Evolutionary conservation across 2,113 vertebrate genomes (phyloP).

Genomic region (Paratilapia polleni): DNA sequence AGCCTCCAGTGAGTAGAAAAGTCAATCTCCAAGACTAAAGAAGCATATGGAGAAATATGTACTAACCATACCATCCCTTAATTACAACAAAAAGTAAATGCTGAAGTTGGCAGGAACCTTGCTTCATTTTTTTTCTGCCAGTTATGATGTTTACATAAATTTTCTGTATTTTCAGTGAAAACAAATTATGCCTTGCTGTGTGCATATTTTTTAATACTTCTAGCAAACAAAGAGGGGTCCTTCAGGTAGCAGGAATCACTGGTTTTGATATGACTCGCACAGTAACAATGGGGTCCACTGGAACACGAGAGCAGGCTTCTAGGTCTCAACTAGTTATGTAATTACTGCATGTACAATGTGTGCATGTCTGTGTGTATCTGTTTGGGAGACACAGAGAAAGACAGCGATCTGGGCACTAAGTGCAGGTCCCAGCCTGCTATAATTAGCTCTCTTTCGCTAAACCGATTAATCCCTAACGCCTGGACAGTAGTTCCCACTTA

Average conservation of each 20-base stretch:
- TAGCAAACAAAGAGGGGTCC: background rate
- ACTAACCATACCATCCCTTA: background rate
- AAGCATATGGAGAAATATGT: conserved; percentile 2
- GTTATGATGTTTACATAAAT: background rate
- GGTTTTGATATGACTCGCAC: background rate
- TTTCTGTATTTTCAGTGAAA: background rate
- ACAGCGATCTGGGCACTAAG: conserved; percentile 25
- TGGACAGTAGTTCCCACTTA: conserved; percentile 26
- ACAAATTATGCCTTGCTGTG: background rate
- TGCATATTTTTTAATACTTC: background rate
- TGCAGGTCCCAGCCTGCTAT: conserved; percentile 50
- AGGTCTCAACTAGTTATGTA: conserved; percentile 4
- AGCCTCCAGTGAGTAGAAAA: background rate
- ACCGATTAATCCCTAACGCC: conserved; percentile 65
- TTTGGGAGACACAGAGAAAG: background rate
- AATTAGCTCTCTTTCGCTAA: conserved; percentile 67
- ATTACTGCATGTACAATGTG: background rate
- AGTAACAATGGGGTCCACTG: background rate
- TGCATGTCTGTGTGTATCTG: background rate
- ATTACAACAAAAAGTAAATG: background rate
- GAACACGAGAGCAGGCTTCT: background rate
- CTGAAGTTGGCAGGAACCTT: background rate
- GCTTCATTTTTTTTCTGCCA: background rate
- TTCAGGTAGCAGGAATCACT: background rate
- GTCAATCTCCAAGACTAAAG: background rate